Base-by-base conservation (phyloP, 1,140 invertebrate genomes). In the Paralvinella palmiformis region DNA sequence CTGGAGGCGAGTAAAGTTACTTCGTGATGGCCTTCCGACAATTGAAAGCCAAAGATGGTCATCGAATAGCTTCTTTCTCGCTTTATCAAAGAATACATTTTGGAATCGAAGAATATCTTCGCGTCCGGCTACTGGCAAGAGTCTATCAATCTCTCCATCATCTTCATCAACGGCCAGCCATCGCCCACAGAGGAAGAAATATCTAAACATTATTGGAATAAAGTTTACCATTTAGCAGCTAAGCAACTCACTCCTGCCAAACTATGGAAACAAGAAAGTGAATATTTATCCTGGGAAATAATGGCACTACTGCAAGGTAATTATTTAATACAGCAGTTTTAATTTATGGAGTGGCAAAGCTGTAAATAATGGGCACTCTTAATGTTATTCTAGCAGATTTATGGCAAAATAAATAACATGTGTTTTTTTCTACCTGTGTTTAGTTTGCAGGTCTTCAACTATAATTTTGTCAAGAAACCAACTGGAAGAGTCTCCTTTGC, bases 1-100 rank as follows among this genome's bases (percentile, higher is more conserved):
- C 69, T 84, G 80, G 2, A 76, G 68, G 56, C 83, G 65, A 2
- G 80, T 83, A 63, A 84, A 84, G 44, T 78, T 70, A 53, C 78
- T 81, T 35, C 75, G 70, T n/a, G 80, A 72, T 24, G 82, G 81
- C 48, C 81, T 67, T 27, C 77, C 65, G 63, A 82, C 79, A 4
- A 83, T 70, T 10, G 79, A 82, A 22, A 83, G 73, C 83, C 83
- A 84, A 6, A 84, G 67, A 64, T 84, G 83, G 27, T 79, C 79
- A 66, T 84, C 82, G 5, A 73, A 69, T 4, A 84, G 66, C 37
- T 77, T 78, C 35, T 75, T 73, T 44, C 75, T 68, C 56, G 74
- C 71, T 45, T 75, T 74, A 45, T 72, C 69, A 17, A 63, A 66
- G 65, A 83, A 80, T 29, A 84, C 63, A 52, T 80, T 78, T 17